These are phyloP conservation scores for Aviceda subcristata DNA, from an alignment of 2,113 vertebrate species.

Conservation along the genomic window DNA sequence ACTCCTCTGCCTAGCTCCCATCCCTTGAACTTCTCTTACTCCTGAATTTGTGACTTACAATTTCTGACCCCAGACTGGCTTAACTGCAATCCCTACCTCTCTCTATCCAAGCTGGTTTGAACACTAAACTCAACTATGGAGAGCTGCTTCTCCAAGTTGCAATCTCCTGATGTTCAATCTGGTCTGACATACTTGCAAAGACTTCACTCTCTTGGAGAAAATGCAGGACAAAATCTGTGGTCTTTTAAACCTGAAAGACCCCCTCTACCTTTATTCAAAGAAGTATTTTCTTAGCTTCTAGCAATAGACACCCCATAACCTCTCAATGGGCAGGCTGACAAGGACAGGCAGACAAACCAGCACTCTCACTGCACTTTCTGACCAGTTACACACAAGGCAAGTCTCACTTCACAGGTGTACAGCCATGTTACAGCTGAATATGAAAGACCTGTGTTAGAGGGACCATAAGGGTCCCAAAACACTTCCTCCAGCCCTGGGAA, in stretches of 20 bases:
- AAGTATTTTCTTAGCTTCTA: neutral
- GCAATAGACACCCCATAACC: neutral
- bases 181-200: neutral
- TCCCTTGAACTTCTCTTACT: neutral
- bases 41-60: neutral
- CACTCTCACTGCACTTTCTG: neutral
- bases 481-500: neutral
- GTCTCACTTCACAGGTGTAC: neutral
- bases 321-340: accelerated
- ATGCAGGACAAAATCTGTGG: neutral
- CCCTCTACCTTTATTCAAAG: neutral
- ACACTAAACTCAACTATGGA: neutral
- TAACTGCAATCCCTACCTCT: neutral
- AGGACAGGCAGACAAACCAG: neutral
- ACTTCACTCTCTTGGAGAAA: neutral
- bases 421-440: neutral
- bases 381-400: neutral
- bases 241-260: neutral
- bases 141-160: neutral
- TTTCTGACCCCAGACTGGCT: neutral
- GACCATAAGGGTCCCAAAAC: neutral
- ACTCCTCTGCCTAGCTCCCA: neutral
- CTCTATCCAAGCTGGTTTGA: neutral
- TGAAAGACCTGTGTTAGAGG: neutral
- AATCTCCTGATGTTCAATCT: neutral